Evolutionary conservation across 2,797 vertebrate genomes (phyloP).

Genomic region (Hydrolagus colliei): DNA sequence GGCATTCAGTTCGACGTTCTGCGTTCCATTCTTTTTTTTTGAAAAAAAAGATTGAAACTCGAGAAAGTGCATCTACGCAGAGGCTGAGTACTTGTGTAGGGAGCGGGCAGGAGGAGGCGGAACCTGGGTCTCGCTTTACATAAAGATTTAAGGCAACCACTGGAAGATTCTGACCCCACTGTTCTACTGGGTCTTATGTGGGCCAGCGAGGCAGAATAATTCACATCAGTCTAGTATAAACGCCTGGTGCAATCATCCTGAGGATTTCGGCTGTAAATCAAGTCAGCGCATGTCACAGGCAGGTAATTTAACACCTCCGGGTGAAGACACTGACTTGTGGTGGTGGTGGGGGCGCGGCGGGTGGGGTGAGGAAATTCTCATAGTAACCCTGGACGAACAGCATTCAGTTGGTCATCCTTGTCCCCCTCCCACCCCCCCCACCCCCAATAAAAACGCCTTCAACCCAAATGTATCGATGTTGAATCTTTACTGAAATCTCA

Average conservation of each 20-base stretch:
- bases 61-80: not conserved
- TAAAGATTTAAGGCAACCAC: not conserved
- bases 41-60: not conserved
- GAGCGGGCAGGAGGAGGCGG: not conserved
- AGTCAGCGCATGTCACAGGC: not conserved
- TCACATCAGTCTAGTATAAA: not conserved
- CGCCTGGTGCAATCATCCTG: not conserved
- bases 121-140: not conserved
- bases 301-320: not conserved
- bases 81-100: not conserved
- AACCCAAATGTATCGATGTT: too few relatives aligned
- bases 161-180: not conserved
- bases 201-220: not conserved
- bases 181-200: not conserved
- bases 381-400: not conserved
- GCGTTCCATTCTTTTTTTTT: not conserved
- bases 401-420: too few relatives aligned
- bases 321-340: not conserved
- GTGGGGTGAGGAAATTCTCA: not conserved
- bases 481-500: too few relatives aligned
- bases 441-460: too few relatives aligned
- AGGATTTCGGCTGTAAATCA: conserved; percentile 8
- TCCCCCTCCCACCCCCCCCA: too few relatives aligned
- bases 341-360: too few relatives aligned
- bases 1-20: not conserved